Conservation (phyloP, 1,140 invertebrate genomes). For the Drepana arcuata region DNA sequence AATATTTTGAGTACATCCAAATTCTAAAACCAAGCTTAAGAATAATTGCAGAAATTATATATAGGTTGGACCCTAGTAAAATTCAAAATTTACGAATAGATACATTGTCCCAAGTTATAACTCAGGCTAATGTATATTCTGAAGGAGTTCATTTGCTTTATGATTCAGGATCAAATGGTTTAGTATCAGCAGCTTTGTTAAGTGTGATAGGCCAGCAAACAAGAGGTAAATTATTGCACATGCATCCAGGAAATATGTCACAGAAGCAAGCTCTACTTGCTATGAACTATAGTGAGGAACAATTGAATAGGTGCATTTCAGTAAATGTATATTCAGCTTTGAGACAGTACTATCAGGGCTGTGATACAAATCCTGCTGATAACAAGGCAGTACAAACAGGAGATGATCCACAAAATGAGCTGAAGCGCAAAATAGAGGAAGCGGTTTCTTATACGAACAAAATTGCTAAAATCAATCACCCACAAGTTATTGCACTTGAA, state of each 20-base stretch:
- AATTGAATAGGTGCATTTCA: constrained; percentile 76
- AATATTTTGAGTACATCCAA: constrained; percentile 87
- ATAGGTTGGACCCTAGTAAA: constrained; percentile 81
- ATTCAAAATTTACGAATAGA: constrained; percentile 87
- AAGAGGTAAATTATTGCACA: constrained; percentile 78
- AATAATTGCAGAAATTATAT: constrained; percentile 85
- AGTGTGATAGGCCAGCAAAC: constrained; percentile 78
- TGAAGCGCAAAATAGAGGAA: constrained; percentile 48
- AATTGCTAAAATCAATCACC: constrained; percentile 27
- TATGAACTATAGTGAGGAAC: constrained; percentile 82
- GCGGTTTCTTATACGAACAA: constrained; percentile 28
- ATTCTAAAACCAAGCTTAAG: constrained; percentile 83
- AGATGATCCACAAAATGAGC: constrained; percentile 21
- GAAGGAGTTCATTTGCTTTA: constrained; percentile 87
- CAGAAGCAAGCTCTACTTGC: constrained; percentile 83
- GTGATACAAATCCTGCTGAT: constrained; percentile 35
- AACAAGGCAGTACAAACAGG: no score
- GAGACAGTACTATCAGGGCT: constrained; percentile 75
- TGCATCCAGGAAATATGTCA: constrained; percentile 84
- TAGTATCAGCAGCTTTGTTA: constrained; percentile 87
- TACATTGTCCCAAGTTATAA: constrained; percentile 88
- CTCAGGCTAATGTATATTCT: constrained; percentile 83
- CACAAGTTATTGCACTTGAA: constrained; percentile 7
- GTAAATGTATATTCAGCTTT: constrained; percentile 83
- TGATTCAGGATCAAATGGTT: constrained; percentile 88